A percentile compares a stretch with the other conserved stretches of the same genome.
Conservation (phyloP, 1,140 invertebrate genomes). For the Steinernema feltiae region DNA sequence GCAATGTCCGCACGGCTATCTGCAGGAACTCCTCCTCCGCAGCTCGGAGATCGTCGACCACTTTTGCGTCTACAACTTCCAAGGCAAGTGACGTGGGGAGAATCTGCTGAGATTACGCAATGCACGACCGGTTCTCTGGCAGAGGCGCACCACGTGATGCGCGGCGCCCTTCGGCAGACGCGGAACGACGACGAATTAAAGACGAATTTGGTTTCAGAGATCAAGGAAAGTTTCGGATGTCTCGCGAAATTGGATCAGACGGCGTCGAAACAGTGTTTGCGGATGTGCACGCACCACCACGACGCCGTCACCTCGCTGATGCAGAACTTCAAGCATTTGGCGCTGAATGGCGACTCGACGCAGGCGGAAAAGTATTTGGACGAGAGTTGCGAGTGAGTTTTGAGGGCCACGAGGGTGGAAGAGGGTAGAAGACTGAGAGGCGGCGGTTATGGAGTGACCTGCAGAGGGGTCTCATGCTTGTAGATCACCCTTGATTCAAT, state of each 20-base stretch:
- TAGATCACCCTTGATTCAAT: neutral
- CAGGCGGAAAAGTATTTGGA: conserved; percentile 53
- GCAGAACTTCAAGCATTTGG: conserved; percentile 53
- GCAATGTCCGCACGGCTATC: conserved; percentile 52
- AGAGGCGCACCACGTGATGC: neutral
- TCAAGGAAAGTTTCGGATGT: conserved; percentile 52
- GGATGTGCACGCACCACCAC: conserved; percentile 42
- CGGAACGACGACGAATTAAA: no score
- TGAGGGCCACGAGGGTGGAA: neutral
- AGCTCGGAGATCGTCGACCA: conserved; percentile 53
- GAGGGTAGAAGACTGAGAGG: neutral
- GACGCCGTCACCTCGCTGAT: conserved; percentile 51
- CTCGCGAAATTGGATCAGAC: conserved; percentile 40
- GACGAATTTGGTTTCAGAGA: conserved; percentile 39
- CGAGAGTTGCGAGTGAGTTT: conserved; percentile 51
- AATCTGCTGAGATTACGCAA: neutral
- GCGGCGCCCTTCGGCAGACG: neutral
- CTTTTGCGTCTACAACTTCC: conserved; percentile 56
- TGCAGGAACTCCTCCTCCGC: conserved; percentile 49
- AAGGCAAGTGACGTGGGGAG: conserved; percentile 39
- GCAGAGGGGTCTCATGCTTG: neutral
- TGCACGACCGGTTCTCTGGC: neutral
- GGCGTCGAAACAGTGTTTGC: neutral
- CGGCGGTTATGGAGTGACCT: no score
- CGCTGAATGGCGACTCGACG: conserved; percentile 53